Evolutionary conservation across 2,113 vertebrate genomes (phyloP).

Genomic region (Phainopepla nitens): DNA sequence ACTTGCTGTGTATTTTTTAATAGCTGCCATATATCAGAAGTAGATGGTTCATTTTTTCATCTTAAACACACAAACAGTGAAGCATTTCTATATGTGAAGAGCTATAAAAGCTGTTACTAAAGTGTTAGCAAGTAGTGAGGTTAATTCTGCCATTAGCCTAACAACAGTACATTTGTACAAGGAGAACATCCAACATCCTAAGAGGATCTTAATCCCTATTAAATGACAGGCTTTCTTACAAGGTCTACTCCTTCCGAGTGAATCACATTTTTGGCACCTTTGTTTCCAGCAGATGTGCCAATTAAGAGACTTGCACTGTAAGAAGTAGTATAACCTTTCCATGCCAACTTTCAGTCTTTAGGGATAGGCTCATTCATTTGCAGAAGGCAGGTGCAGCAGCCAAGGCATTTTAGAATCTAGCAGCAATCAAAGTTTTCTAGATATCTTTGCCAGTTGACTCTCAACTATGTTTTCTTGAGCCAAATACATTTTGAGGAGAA

Average conservation of each 20-base stretch:
- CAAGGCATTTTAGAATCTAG: constrained; percentile 15
- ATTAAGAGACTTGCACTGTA: constrained; percentile 5
- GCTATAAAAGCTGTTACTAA: background rate
- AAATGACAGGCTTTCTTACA: constrained; percentile 10
- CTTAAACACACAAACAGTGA: background rate
- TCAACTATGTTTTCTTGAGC: background rate
- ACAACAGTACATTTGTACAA: background rate
- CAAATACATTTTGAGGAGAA: constrained; percentile 14
- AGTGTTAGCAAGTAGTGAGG: background rate
- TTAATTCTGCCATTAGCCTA: background rate
- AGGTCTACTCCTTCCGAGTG: background rate
- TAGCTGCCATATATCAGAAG: background rate
- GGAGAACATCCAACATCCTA: background rate
- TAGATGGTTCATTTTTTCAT: background rate
- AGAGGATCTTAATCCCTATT: constrained; percentile 5
- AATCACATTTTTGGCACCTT: constrained; percentile 43
- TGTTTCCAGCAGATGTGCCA: constrained; percentile 44
- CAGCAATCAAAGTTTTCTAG: constrained; percentile 14
- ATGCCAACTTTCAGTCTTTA: constrained; percentile 24
- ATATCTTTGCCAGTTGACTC: constrained; percentile 21
- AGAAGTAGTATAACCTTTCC: background rate
- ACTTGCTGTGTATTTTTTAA: background rate
- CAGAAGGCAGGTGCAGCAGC: constrained; percentile 13
- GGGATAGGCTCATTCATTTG: constrained; percentile 3
- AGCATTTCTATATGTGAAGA: background rate